Conservation (phyloP, 2,113 vertebrate genomes). For the Origma solitaria region DNA sequence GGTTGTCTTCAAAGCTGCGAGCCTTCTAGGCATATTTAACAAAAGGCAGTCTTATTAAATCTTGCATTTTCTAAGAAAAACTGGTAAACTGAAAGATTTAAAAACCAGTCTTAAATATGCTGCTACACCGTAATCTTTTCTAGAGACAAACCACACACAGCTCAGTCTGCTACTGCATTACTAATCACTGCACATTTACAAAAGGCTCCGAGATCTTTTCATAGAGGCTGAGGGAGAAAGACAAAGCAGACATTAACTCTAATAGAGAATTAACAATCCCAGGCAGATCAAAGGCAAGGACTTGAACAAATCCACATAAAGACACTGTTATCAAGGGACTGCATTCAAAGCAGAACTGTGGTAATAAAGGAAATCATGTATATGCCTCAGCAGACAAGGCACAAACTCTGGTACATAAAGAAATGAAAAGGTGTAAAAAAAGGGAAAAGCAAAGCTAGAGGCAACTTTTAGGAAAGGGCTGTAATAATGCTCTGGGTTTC, state of each 20-base stretch:
- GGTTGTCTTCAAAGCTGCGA: background rate
- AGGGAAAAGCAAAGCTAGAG: background rate
- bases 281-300: background rate
- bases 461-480: background rate
- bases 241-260: conserved; percentile 1
- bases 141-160: background rate
- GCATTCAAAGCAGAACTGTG: background rate
- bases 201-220: background rate
- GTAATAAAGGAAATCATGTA: background rate
- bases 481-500: background rate
- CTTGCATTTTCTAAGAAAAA: background rate
- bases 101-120: background rate
- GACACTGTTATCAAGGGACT: background rate
- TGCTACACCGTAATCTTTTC: background rate
- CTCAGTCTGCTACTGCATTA: background rate
- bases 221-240: background rate
- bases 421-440: background rate
- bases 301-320: background rate
- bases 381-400: background rate
- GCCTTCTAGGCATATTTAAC: background rate
- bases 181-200: background rate
- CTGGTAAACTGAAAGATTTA: background rate
- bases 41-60: background rate
- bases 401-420: background rate
- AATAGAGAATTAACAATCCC: background rate